These are phyloP conservation scores for Geopemphigus sp. DNA, from an alignment of 1,140 invertebrate species.

Conservation along the genomic window DNA sequence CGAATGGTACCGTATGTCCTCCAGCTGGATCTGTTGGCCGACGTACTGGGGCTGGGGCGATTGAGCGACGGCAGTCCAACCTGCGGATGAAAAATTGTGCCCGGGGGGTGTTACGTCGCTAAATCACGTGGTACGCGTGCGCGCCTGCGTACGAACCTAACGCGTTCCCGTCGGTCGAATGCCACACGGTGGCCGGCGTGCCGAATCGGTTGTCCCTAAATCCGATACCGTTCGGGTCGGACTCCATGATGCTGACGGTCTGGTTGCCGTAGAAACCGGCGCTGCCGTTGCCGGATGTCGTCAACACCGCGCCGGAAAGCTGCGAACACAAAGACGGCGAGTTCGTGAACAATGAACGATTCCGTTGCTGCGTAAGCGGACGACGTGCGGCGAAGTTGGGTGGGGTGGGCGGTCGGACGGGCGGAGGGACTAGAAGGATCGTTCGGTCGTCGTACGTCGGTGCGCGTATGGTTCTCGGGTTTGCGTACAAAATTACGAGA, in stretches of 20 bases:
- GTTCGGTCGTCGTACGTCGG: too few relatives aligned
- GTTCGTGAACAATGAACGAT: too few relatives aligned
- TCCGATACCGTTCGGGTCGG: slow-evolving; percentile 28
- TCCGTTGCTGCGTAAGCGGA: too few relatives aligned
- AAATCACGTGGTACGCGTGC: too few relatives aligned
- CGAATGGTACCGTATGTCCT: slow-evolving; percentile 42
- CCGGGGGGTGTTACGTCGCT: too few relatives aligned
- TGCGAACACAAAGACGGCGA: background rate
- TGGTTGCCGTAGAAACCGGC: slow-evolving; percentile 45
- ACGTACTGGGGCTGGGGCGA: slow-evolving; percentile 37
- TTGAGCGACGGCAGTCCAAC: slow-evolving; percentile 44
- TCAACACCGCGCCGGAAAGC: slow-evolving; percentile 28
- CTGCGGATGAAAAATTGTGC: background rate
- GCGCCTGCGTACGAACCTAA: slow-evolving; percentile 13
- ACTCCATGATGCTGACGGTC: slow-evolving; percentile 39
- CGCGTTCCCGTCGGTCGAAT: slow-evolving; percentile 35
- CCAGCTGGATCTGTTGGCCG: slow-evolving; percentile 41
- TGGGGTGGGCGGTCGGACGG: too few relatives aligned
- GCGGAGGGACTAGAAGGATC: too few relatives aligned
- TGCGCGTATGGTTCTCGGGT: too few relatives aligned
- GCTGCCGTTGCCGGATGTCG: slow-evolving; percentile 26
- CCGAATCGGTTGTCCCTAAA: slow-evolving; percentile 40
- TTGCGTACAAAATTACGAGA: slow-evolving; percentile 14
- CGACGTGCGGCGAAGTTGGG: too few relatives aligned
- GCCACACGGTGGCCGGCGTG: slow-evolving; percentile 39